These are phyloP conservation scores for Parnassius glacialis DNA, from an alignment of 2,888 invertebrate species.

Conservation along the genomic window DNA sequence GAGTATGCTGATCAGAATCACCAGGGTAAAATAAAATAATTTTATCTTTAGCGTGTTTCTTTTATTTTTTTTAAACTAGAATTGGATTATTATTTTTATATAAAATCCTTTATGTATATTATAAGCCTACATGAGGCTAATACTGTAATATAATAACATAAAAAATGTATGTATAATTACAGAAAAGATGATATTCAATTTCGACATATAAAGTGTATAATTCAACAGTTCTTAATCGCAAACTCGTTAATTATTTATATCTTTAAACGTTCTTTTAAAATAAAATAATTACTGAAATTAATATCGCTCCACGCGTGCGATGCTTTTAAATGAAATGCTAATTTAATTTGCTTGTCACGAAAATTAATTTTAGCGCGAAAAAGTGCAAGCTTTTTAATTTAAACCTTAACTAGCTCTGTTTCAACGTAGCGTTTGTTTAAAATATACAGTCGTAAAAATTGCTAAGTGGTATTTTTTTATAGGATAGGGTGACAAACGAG, in stretches of 20 bases:
- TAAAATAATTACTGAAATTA: constrained; percentile 16
- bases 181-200: background rate
- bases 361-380: constrained; percentile 15
- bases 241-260: constrained; percentile 9
- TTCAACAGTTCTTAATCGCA: background rate
- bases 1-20: no score
- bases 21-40: no score
- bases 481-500: no score
- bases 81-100: no score
- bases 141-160: no score
- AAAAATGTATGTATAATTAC: no score
- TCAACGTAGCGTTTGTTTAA: constrained; percentile 3
- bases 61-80: no score
- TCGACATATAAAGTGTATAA: background rate
- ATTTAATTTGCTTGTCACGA: constrained; percentile 16
- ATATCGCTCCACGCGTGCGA: constrained; percentile 10
- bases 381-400: constrained; percentile 17
- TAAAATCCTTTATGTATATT: no score
- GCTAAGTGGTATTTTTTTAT: no score
- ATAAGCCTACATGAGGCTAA: no score
- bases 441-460: background rate
- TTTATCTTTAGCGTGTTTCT: no score
- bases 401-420: constrained; percentile 13
- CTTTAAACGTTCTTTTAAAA: constrained; percentile 13
- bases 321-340: constrained; percentile 18